Percentiles rank a stretch among this genome's conserved stretches.
phyloP scores from a whole-genome alignment of 1,140 invertebrate genomes.

The Harpegnathos saltator region DNA sequence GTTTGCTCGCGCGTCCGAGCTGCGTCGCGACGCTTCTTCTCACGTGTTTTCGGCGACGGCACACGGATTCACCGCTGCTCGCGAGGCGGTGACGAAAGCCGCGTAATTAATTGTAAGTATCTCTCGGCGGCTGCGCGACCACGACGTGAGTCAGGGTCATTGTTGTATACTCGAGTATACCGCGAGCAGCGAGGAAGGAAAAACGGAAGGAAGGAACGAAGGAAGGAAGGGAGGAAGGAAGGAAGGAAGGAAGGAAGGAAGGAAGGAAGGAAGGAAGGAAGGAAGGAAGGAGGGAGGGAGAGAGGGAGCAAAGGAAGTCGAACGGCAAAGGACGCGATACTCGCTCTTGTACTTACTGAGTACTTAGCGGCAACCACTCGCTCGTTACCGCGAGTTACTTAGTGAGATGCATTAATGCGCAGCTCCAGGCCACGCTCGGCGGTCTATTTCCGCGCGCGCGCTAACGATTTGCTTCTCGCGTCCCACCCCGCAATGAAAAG shows the following conservation, averaged over 20 bases:
- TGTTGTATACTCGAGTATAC: constrained; percentile 22
- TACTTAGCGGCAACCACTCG: constrained; percentile 38
- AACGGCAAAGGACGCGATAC: constrained; percentile 42
- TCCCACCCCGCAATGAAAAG: neutral
- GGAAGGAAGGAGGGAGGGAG: too few species aligned
- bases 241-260: constrained; percentile 30
- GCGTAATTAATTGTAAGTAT: constrained; percentile 18
- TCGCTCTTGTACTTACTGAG: constrained; percentile 16
- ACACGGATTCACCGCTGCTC: too few species aligned
- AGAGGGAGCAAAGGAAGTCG: constrained; percentile 30
- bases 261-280: constrained; percentile 11
- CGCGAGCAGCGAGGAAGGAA: too few species aligned
- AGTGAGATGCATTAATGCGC: constrained; percentile 33
- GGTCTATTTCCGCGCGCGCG: constrained; percentile 20
- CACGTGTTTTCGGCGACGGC: too few species aligned
- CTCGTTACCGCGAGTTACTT: constrained; percentile 41
- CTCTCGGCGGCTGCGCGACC: neutral
- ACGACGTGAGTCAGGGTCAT: neutral
- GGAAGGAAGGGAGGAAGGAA: neutral
- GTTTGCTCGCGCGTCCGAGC: too few species aligned
- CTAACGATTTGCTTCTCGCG: constrained; percentile 8
- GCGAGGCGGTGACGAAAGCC: neutral
- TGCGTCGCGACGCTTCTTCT: too few species aligned
- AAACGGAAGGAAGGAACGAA: neutral
- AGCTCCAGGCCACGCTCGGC: constrained; percentile 23